Conservation (phyloP, 2,113 vertebrate genomes). For the Xyliphius kryptos region DNA sequence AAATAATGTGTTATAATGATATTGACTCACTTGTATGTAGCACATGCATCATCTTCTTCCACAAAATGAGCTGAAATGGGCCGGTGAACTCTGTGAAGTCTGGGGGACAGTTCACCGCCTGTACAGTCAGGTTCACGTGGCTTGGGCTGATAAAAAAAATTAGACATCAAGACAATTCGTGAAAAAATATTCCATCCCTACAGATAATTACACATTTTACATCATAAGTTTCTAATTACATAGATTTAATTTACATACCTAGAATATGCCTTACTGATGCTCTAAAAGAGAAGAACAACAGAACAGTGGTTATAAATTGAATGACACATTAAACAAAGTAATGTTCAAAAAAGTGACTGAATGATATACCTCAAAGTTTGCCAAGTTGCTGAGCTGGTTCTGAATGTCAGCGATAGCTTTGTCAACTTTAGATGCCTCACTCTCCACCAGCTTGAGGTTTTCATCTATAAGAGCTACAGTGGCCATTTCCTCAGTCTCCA, state of each 20-base stretch:
- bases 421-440: slow-evolving; percentile 48
- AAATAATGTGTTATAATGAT: background rate
- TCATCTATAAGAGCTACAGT: slow-evolving; percentile 56
- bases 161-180: background rate
- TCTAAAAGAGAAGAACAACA: slow-evolving; percentile 45
- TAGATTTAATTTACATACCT: slow-evolving; percentile 52
- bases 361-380: slow-evolving; percentile 57
- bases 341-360: too few species aligned
- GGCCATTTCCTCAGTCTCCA: slow-evolving; percentile 61
- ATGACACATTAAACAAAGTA: too few species aligned
- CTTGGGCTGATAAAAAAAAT: slow-evolving; percentile 40
- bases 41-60: slow-evolving; percentile 74
- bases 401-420: slow-evolving; percentile 58
- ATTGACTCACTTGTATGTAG: slow-evolving; percentile 65
- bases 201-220: too few species aligned
- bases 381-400: slow-evolving; percentile 50
- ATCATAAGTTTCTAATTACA: background rate
- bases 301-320: too few species aligned
- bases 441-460: slow-evolving; percentile 56
- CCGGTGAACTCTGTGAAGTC: slow-evolving; percentile 65
- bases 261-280: slow-evolving; percentile 51
- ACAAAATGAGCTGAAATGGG: slow-evolving; percentile 69
- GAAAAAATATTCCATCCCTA: background rate
- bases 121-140: slow-evolving; percentile 27
- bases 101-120: slow-evolving; percentile 49